Evolutionary conservation across 2,888 invertebrate species (phyloP), one percentile per base, ranked within the genome.

Genomic region (Muschampia staudingeri): DNA sequence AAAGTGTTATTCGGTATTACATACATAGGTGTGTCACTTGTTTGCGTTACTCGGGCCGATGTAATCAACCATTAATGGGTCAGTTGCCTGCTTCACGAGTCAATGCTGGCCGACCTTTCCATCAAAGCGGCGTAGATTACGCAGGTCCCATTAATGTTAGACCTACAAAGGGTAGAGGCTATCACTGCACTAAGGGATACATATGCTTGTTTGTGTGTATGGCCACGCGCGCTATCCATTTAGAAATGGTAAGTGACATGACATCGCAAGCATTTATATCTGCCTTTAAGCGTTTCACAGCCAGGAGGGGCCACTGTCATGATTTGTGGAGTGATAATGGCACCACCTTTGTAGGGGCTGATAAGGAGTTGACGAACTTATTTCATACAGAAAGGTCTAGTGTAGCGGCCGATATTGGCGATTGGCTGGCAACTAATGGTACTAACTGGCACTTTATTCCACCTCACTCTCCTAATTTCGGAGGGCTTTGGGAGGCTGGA

Each of bases 401-500:
- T 44, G 65, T 81, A 2, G 19, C 65, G 4, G 52, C 65, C 2
- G 71, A 80, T 0, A 67, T 76, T 14, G 75, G 73, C 0, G 72
- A 76, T 25, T 65, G 72, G 19, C 67, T 78, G 2, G 81, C 81
- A 0, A 71, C 34, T 7, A 25, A 69, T 12, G 37, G 65, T 2
- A 85, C 82, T 14, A 78, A 19, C 12, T 87, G 84, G 86, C 84
- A 87, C 52, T 88, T 85, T 30, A 88, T 87, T 44, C 87, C 88
- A 42, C 85, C 88, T 19, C 82, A 78, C 9, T 76, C 82, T 25
- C 87, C 85, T 19, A 85, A 85, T 65, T 87, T 86, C 70, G 87
- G 86, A 2, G 86, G 87, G n/a, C 44, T 88, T 1, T 89, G 87
- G 89, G 89, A 89, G 72, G 83, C 87, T 9, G 87, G 84, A 8